Evolutionary conservation across 2,888 invertebrate genomes (phyloP).

Genomic region (Athalia cordata): DNA sequence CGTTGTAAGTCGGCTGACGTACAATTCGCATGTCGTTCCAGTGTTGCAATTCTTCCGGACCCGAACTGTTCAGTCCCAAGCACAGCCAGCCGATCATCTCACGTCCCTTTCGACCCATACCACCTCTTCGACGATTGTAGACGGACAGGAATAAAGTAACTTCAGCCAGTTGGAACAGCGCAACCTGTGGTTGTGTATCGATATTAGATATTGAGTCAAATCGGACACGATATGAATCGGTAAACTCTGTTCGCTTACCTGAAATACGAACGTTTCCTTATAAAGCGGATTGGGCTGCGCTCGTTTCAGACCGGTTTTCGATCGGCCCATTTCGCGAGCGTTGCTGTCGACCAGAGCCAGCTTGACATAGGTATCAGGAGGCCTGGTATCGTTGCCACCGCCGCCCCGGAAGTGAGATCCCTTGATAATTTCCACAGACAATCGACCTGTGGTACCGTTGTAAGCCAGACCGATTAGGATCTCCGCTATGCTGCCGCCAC

Average conservation of each 20-base stretch:
- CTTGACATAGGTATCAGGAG: constrained; percentile 96
- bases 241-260: constrained; percentile 75
- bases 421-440: constrained; percentile 93
- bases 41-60: constrained; percentile 92
- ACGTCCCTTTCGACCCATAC: constrained; percentile 93
- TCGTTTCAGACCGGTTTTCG: constrained; percentile 93
- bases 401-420: constrained; percentile 81
- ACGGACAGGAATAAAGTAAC: constrained; percentile 96
- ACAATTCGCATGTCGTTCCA: constrained; percentile 94
- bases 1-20: constrained; percentile 81
- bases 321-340: constrained; percentile 93
- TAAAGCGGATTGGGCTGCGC: constrained; percentile 97
- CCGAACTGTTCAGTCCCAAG: constrained; percentile 92
- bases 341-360: constrained; percentile 93
- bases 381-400: constrained; percentile 74
- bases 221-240: no score
- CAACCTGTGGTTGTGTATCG: constrained; percentile 79
- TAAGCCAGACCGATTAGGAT: constrained; percentile 92
- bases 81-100: constrained; percentile 99
- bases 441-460: constrained; percentile 93
- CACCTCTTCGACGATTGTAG: constrained; percentile 92
- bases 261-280: constrained; percentile 97
- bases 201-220: no score
- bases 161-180: constrained; percentile 94
- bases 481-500: constrained; percentile 93